These are phyloP conservation scores for Lophius piscatorius DNA, from an alignment of 2,113 vertebrate genomes.

Conservation along the genomic window DNA sequence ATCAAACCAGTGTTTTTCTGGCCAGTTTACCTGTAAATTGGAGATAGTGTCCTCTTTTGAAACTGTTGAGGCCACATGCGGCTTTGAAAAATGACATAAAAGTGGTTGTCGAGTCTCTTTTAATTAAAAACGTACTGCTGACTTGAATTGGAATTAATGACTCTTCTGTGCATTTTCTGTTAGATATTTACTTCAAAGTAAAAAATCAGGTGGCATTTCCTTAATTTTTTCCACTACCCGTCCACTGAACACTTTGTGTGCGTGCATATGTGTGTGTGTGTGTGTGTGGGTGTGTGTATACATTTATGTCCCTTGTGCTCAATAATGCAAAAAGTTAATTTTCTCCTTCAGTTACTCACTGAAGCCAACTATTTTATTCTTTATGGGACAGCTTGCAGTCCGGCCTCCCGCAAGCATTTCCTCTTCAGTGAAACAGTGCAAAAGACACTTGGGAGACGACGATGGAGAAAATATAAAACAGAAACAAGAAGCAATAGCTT, in stretches of 20 bases:
- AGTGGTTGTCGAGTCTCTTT: constrained; percentile 24
- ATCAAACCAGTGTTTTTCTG: constrained; percentile 12
- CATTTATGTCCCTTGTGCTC: constrained; percentile 32
- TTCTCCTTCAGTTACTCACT: constrained; percentile 37
- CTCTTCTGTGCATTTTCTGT: constrained; percentile 29
- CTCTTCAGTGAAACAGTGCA: constrained; percentile 45
- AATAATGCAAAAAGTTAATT: constrained; percentile 52
- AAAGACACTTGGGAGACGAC: constrained; percentile 46
- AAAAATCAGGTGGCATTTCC: constrained; percentile 16
- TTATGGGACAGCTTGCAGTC: constrained; percentile 50
- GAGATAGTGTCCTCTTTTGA: constrained; percentile 28
- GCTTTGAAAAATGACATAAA: constrained; percentile 43
- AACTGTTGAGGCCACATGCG: constrained; percentile 2
- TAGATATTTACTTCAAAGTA: constrained; percentile 15
- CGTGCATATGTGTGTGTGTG: neutral
- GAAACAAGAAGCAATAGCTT: constrained; percentile 45
- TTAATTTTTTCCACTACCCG: constrained; percentile 6
- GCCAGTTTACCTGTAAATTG: constrained; percentile 36
- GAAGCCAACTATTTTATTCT: constrained; percentile 33
- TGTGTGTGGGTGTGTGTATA: constrained; percentile 13
- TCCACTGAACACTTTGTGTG: neutral
- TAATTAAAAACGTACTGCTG: constrained; percentile 22
- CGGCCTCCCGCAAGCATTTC: constrained; percentile 30
- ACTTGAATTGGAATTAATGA: constrained; percentile 39
- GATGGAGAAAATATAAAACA: constrained; percentile 51